Conservation (phyloP, 2,888 invertebrate genomes). For the Trachelus stipa region DNA sequence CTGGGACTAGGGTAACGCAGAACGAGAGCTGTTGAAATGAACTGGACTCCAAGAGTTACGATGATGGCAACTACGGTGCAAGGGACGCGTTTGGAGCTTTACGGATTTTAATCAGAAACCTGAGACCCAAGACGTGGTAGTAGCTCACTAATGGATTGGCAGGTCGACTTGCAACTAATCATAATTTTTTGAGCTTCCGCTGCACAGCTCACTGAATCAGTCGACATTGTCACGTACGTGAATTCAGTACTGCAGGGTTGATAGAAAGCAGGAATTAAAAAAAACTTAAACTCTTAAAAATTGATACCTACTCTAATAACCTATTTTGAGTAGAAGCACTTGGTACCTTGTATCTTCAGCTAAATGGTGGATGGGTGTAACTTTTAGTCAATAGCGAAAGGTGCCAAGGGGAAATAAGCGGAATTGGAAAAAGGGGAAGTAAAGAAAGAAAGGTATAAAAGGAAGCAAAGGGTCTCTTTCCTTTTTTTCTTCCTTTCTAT, state of each 20-base stretch:
- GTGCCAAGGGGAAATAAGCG: not conserved
- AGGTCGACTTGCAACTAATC: constrained; percentile 47
- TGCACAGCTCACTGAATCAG: constrained; percentile 7
- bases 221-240: constrained; percentile 4
- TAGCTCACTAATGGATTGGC: constrained; percentile 56
- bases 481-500: constrained; percentile 28
- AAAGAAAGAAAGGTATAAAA: not conserved
- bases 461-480: constrained; percentile 17
- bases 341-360: not conserved
- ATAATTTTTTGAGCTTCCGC: constrained; percentile 41
- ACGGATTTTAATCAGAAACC: constrained; percentile 57
- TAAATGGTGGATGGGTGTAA: not conserved
- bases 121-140: constrained; percentile 15
- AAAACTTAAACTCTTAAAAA: not conserved
- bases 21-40: not conserved
- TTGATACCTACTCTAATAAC: not conserved
- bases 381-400: not conserved
- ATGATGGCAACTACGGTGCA: not conserved
- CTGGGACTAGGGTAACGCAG: not conserved
- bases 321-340: not conserved
- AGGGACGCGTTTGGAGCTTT: constrained; percentile 17
- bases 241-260: not conserved
- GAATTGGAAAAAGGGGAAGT: not conserved
- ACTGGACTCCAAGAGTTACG: constrained; percentile 6
- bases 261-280: not conserved